These are phyloP conservation scores for Myotis planiceps DNA, from an alignment of 2,797 vertebrate genomes.

Conservation along the genomic window DNA sequence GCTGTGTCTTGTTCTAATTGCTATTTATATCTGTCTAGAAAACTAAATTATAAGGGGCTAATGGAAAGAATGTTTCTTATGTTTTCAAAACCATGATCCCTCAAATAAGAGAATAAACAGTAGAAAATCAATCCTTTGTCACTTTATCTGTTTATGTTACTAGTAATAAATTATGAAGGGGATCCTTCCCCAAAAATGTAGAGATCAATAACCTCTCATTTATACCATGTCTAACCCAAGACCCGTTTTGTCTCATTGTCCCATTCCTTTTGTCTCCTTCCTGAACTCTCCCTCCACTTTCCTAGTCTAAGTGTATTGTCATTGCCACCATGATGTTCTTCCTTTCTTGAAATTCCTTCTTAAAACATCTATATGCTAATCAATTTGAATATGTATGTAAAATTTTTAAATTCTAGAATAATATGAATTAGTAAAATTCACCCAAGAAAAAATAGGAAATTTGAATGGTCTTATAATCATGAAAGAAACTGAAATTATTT, in stretches of 20 bases:
- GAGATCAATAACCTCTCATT: not conserved
- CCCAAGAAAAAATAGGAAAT: not conserved
- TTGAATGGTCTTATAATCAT: not conserved
- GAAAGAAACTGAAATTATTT: conserved; percentile 28
- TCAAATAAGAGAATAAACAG: not conserved
- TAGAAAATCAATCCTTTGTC: conserved; percentile 6
- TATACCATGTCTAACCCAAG: not conserved
- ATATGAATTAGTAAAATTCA: not conserved
- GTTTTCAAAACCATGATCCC: not conserved
- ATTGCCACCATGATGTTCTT: not conserved
- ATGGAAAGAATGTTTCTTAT: not conserved
- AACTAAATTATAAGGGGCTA: not conserved
- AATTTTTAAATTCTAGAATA: not conserved
- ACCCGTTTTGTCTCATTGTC: not conserved
- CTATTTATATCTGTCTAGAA: not conserved
- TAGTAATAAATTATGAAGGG: not conserved
- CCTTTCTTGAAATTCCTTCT: conserved; percentile 24
- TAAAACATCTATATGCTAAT: not conserved
- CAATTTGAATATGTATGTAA: not conserved
- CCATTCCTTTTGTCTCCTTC: not conserved
- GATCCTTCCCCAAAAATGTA: not conserved
- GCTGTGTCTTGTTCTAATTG: not conserved
- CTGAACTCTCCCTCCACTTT: not conserved
- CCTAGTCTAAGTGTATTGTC: not conserved
- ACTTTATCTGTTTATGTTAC: not conserved